Evolutionary conservation across 2,113 vertebrate species (phyloP).

Genomic region (Calyptommatus sinebrachiatus): DNA sequence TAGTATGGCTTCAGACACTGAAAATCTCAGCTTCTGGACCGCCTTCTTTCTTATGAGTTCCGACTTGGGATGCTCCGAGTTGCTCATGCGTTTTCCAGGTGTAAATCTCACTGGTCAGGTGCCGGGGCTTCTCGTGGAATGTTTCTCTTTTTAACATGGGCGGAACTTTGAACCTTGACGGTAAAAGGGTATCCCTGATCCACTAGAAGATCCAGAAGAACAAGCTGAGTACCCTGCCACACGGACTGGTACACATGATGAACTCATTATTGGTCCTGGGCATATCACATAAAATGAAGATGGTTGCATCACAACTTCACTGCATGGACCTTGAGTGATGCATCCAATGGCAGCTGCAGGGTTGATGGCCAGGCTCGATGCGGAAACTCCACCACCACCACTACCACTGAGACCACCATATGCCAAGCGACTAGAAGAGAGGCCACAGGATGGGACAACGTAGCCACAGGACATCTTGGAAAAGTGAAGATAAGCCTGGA

Average conservation of each 20-base stretch:
- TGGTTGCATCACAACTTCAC: not conserved
- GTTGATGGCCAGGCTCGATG: not conserved
- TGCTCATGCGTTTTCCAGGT: too few species aligned
- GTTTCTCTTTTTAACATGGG: too few species aligned
- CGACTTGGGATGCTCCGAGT: too few species aligned
- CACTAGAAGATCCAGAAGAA: not conserved
- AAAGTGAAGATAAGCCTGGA: not conserved
- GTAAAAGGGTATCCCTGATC: too few species aligned
- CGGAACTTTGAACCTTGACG: too few species aligned
- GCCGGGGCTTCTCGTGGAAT: too few species aligned
- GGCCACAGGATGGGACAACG: not conserved
- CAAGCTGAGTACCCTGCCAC: not conserved
- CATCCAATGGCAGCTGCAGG: not conserved
- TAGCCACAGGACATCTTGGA: not conserved
- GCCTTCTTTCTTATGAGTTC: too few species aligned
- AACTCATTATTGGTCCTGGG: not conserved
- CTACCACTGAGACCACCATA: not conserved
- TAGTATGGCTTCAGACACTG: too few species aligned
- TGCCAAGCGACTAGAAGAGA: not conserved
- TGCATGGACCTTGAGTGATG: not conserved
- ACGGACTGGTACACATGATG: not conserved
- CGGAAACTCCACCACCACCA: too few species aligned
- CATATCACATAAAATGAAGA: not conserved
- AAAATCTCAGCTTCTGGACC: too few species aligned
- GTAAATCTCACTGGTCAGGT: too few species aligned